A percentile compares a stretch with the other conserved stretches of the same genome.
Conservation (phyloP, 2,113 vertebrate genomes). For the Podarcis cretensis region DNA sequence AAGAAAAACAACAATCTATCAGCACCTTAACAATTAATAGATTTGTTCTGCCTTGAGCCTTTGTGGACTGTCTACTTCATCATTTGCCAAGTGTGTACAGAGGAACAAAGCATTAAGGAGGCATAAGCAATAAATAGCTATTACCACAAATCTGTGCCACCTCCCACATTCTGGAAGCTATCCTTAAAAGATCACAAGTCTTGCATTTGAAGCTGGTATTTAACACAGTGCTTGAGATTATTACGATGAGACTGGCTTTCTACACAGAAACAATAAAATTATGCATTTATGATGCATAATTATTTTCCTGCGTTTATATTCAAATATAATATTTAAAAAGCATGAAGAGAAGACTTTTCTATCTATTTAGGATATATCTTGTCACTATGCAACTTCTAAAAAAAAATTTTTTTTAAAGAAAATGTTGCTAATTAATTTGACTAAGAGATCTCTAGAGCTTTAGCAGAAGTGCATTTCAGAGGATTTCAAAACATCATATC, state of each 20-base stretch:
- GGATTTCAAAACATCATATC: slow-evolving; percentile 57
- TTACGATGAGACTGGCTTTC: background rate
- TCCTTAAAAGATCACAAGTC: background rate
- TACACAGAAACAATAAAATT: no score
- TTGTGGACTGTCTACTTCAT: background rate
- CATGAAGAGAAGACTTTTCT: background rate
- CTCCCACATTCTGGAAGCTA: background rate
- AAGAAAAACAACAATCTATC: background rate
- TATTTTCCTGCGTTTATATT: background rate
- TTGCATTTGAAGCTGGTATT: background rate
- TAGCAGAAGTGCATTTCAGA: slow-evolving; percentile 53
- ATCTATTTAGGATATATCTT: background rate
- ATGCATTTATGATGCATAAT: background rate
- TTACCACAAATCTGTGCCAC: background rate
- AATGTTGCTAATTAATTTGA: background rate
- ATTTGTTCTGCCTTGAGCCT: background rate
- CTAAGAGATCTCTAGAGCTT: slow-evolving; percentile 34
- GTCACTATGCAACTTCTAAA: background rate
- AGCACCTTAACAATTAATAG: background rate
- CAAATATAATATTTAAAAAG: background rate
- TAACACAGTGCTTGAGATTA: background rate
- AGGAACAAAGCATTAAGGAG: background rate
- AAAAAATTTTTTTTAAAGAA: slow-evolving; percentile 15
- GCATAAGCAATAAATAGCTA: background rate
- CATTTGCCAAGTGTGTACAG: background rate